Percentiles rank a stretch among this genome's conserved stretches.
Conservation (phyloP, 2,888 invertebrate genomes). For the Cartodere bifasciata region DNA sequence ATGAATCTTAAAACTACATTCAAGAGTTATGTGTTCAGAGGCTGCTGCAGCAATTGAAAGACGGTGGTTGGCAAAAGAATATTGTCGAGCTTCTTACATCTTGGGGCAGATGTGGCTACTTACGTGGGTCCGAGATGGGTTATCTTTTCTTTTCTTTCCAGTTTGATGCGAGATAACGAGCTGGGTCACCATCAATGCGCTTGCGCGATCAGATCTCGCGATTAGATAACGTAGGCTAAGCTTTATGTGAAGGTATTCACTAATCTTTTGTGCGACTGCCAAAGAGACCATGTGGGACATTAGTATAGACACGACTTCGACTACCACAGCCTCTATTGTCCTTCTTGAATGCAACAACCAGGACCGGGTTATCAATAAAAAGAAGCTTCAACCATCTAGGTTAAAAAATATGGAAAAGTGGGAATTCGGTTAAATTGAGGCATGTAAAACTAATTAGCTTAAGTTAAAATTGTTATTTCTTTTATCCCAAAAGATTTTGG, state of each 20-base stretch:
- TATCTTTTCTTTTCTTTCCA: constrained; percentile 20
- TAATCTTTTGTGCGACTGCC: constrained; percentile 25
- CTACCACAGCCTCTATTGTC: no score
- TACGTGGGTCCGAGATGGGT: constrained; percentile 23
- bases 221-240: constrained; percentile 27
- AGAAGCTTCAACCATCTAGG: no score
- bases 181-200: constrained; percentile 27
- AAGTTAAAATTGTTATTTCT: no score
- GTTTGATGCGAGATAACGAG: constrained; percentile 22
- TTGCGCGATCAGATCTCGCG: constrained; percentile 29
- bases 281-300: constrained; percentile 21
- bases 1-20: no score
- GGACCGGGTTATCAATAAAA: no score
- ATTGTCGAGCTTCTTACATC: constrained; percentile 8
- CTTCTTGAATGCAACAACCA: no score
- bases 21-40: no score
- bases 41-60: constrained; percentile 1
- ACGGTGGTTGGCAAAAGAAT: constrained; percentile 1
- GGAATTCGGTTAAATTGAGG: no score
- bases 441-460: no score
- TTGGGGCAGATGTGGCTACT: constrained; percentile 23
- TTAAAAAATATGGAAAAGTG: no score
- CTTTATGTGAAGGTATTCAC: constrained; percentile 28
- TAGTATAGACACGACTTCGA: constrained; percentile 19
- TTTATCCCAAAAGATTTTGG: no score